Percentiles rank a stretch among this genome's conserved stretches.
Evolutionary conservation across 2,113 vertebrate species (phyloP).

Genomic region (Macroglossus sobrinus): DNA sequence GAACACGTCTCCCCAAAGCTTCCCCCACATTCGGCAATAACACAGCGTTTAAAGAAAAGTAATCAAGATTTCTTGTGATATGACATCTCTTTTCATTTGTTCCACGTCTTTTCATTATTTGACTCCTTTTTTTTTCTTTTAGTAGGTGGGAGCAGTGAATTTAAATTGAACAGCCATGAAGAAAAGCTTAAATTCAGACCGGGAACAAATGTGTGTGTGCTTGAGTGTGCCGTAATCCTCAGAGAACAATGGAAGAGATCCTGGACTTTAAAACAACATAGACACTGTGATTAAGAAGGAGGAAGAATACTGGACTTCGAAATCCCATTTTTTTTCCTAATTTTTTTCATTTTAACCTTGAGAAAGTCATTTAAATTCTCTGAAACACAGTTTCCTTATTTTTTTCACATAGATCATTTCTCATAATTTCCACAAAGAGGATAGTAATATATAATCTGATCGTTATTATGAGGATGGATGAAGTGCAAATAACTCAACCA

Average conservation of each 20-base stretch:
- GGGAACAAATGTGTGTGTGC: neutral
- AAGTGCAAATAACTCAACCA: neutral
- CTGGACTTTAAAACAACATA: neutral
- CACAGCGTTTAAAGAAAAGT: neutral
- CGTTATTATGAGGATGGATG: neutral
- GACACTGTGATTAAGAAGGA: neutral
- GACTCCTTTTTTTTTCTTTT: constrained; percentile 11
- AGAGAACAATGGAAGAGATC: neutral
- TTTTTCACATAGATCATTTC: neutral
- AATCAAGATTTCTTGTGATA: constrained; percentile 42
- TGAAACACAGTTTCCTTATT: neutral
- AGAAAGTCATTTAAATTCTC: neutral
- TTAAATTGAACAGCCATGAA: constrained; percentile 44
- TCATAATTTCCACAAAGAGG: neutral
- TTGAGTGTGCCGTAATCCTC: neutral
- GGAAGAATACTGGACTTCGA: neutral
- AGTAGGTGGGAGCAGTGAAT: constrained; percentile 21
- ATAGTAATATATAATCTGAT: neutral
- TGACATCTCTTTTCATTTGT: constrained; percentile 42
- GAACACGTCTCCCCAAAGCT: neutral
- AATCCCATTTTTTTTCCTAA: neutral
- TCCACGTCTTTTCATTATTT: constrained; percentile 42
- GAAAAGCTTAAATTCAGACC: constrained; percentile 43
- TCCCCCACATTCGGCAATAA: neutral
- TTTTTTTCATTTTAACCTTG: constrained; percentile 15